These are phyloP conservation scores for Eristalis tenax DNA, from an alignment of 2,888 invertebrate genomes.

Conservation along the genomic window DNA sequence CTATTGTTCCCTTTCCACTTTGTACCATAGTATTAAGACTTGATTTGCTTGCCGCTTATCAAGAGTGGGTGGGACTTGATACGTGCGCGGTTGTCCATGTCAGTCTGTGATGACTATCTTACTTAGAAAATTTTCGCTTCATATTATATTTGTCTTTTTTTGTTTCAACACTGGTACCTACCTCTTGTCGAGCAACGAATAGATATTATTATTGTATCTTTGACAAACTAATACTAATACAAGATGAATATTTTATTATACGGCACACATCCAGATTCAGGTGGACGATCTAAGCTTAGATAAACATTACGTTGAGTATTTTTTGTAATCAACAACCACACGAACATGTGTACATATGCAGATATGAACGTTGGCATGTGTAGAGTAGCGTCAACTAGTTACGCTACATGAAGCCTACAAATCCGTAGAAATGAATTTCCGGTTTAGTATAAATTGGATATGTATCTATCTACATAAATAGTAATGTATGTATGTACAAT, in stretches of 20 bases:
- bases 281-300: slow-evolving; percentile 12
- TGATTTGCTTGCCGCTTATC: slow-evolving; percentile 31
- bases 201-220: slow-evolving; percentile 1
- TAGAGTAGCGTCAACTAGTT: slow-evolving; percentile 18
- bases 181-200: neutral
- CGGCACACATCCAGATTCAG: slow-evolving; percentile 4
- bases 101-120: slow-evolving; percentile 23
- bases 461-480: neutral
- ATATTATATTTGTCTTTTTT: slow-evolving; percentile 20
- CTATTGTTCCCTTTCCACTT: slow-evolving; percentile 28
- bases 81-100: slow-evolving; percentile 22
- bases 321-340: too few species aligned
- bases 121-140: slow-evolving; percentile 25
- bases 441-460: slow-evolving; percentile 2
- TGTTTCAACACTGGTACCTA: neutral
- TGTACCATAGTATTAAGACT: slow-evolving; percentile 20
- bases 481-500: neutral
- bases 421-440: slow-evolving; percentile 23
- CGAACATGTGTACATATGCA: too few species aligned
- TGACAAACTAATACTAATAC: neutral
- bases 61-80: slow-evolving; percentile 40
- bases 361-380: too few species aligned
- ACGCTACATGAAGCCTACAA: slow-evolving; percentile 15
- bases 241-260: neutral
- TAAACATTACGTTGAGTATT: neutral